Base-by-base conservation (phyloP, 2,888 invertebrate genomes). In the Eutolmus rufibarbis region DNA sequence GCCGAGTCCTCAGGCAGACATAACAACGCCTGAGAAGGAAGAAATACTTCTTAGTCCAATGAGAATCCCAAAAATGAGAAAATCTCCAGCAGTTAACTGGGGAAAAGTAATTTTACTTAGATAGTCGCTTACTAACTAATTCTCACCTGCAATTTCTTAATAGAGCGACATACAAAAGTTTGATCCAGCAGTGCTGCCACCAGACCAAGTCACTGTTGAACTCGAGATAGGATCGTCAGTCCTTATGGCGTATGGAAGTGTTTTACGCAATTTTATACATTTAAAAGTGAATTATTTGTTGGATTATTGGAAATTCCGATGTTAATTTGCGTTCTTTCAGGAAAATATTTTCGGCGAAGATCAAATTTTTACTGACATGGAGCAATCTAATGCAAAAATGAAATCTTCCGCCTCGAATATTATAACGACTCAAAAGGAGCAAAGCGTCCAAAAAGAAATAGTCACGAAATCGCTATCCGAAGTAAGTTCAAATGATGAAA, bases 321-420 rank as follows among this genome's bases (percentile, higher is more conserved):
- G 12, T 31, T 56, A 56, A 77, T 1, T 4, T 43, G 19, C 19
- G 8, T 51, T 46, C 12, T 37, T 93, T 66, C 91, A 96, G 94
- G 99, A 99, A 93, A 99, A 99, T 91, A 97, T 99, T 89, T 98
- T 99, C 92, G 99, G 99, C 0, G 98, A 98, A 92, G 97, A 98
- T 93, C 98, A 99, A 93, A 95, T 94, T 34, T 98, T 98, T 91
- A 97, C 97, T 0, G 98, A 98, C 90, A 98, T 98, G 96, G 97
- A 97, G 90, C 95, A 96, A 89, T 93, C 93, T 14, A 93, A 93
- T 90, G 91, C 91, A 9, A 93, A 93, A 51, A 93, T 94, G 0
- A 94, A 91, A 88, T 90, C 91, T 14, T 86, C 90, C 0, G 82
- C 93, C 5, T 91, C 93, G 46, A 93, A 93, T 19, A 91, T 92